Base-by-base conservation (phyloP, 2,888 invertebrate genomes). In the Scaptomyza tumidula region DNA sequence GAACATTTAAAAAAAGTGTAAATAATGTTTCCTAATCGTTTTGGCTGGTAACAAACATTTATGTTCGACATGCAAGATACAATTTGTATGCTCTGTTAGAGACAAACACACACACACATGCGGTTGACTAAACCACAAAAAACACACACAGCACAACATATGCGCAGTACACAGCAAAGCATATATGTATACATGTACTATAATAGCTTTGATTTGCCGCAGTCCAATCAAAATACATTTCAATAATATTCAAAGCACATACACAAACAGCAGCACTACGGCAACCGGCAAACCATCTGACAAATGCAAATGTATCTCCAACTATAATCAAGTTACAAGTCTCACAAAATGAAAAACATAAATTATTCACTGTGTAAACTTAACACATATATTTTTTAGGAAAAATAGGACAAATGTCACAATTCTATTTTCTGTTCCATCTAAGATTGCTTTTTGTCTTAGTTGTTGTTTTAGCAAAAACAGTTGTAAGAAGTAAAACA, bases 231-330 rank as follows among this genome's bases (percentile, higher is more conserved):
- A 44, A 63, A 66, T 66, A 39, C 52, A 74, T 70, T 73, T 78
- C 78, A 73, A 65, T 62, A 73, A 73, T 69, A 73, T 64, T 60
- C 67, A 61, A 44, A 56, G 37, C 45, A 59, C 57, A 55, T 33
- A 62, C 49, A 45, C 48, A 45, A 19, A 46, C 31, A 16, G n/a
- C 14, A 59, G 58, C n/a, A 67, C 62, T 43, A 57, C 50, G 55
- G 73, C 84, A 86, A 86, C 86, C 84, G 83, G 66, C 68, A 81
- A 86, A 86, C 83, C 82, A 72, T 75, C 86, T 66, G 83, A 65
- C 83, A 85, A 80, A 80, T 80, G 85, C 78, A 84, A 75, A 84
- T 69, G 37, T n/a, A 78, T 46, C 44, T 24, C 31, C 13, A 69
- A 58, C 44, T 56, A 59, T 50, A 60, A 69, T 52, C 55, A 63